Evolutionary conservation across 2,888 invertebrate species (phyloP), one percentile per base, ranked within the genome.

Genomic region (Macroteleia sp.): DNA sequence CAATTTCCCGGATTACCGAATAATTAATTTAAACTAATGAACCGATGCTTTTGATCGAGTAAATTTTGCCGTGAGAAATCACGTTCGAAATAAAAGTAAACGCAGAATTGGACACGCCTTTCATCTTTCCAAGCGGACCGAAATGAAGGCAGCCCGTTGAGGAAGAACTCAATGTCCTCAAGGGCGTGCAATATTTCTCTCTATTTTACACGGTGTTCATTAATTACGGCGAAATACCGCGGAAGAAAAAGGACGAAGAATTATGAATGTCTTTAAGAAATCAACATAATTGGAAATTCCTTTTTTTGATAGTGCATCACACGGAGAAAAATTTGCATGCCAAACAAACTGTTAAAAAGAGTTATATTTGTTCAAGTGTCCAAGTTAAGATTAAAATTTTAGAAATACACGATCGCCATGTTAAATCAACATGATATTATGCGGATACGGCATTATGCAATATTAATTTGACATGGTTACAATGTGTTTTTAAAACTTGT

Each of bases 141-240:
- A 80, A 77, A 77, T 76, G 64, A 75, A 77, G 67, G 52, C 46
- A 39, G 42, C 10, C n/a, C 54, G 73, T 44, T 36, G 54, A 67
- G 62, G 62, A 73, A 70, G 71, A 46, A 70, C 79, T 75, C 75
- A 75, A 75, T 79, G 79, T 79, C 79, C 79, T 75, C 79, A 79
- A 77, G 80, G 78, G 82, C 85, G 82, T 61, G 85, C 85, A 82
- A 87, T 87, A 87, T 82, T 84, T 86, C 86, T 86, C 84, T 80
- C 83, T 85, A 87, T 86, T 86, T 85, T 87, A 82, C 82, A 76
- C 80, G 85, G 80, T 85, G 87, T 85, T 85, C 87, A 85, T 87
- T 87, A 86, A 87, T 86, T 87, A 83, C 86, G 77, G 41, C 36
- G 61, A 69, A 54, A 50, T 67, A 61, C 78, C 77, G 71, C 75